phyloP scores from a whole-genome alignment of 2,888 invertebrate species.

The Papilio protenor region DNA sequence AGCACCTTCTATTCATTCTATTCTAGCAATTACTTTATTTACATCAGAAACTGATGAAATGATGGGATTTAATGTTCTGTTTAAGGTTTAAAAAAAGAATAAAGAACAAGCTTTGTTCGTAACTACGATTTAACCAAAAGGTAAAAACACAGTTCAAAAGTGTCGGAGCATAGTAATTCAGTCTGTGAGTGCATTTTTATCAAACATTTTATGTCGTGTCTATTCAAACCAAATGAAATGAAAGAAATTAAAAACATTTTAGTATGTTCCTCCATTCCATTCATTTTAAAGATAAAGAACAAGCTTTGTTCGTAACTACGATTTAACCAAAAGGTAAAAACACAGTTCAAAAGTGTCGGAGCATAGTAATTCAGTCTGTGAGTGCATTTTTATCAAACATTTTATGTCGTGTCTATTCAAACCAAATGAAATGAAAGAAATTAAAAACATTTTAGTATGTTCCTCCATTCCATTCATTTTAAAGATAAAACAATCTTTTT shows the following conservation, averaged over 20 bases:
- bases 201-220: not conserved
- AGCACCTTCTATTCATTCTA: too few species aligned
- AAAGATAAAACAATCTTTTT: slow-evolving; percentile 22
- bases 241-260: slow-evolving; percentile 23
- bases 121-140: not conserved
- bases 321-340: not conserved
- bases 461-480: slow-evolving; percentile 14
- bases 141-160: not conserved
- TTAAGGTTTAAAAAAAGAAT: too few species aligned
- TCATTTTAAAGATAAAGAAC: not conserved
- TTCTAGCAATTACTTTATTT: too few species aligned
- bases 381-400: not conserved
- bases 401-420: not conserved
- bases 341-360: not conserved
- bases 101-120: too few species aligned
- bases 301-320: too few species aligned
- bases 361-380: too few species aligned
- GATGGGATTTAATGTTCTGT: too few species aligned
- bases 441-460: slow-evolving; percentile 22
- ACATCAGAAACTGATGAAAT: too few species aligned
- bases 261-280: slow-evolving; percentile 9
- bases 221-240: not conserved
- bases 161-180: too few species aligned
- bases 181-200: not conserved
- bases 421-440: slow-evolving; percentile 7